Evolutionary conservation across 2,888 invertebrate genomes (phyloP).

Genomic region (Therioaphis trifolii): DNA sequence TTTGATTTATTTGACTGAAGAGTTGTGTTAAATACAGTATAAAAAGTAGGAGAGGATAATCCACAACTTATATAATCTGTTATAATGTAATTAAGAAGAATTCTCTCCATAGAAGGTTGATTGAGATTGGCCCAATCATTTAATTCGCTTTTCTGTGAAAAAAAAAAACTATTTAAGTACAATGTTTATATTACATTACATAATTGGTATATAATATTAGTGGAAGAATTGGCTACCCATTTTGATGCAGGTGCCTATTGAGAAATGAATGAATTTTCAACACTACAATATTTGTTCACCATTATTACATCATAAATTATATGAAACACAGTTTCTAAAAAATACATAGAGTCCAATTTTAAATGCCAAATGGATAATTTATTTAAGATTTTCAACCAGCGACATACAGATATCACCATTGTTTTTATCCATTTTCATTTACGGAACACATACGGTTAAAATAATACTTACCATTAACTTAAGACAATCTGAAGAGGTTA

Average conservation of each 20-base stretch:
- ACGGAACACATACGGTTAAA: not conserved
- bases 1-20: constrained; percentile 6
- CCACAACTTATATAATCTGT: constrained; percentile 52
- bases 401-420: too few species aligned
- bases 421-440: too few species aligned
- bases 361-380: not conserved
- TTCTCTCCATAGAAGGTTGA: not conserved
- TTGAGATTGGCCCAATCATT: constrained; percentile 4
- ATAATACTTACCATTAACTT: constrained; percentile 23
- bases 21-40: constrained; percentile 10
- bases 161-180: too few species aligned
- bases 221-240: too few species aligned
- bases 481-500: constrained; percentile 18
- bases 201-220: not conserved
- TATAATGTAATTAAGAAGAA: constrained; percentile 31
- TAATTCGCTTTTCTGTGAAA: constrained; percentile 10
- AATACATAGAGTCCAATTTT: not conserved
- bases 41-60: constrained; percentile 21
- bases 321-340: not conserved
- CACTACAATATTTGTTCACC: too few species aligned
- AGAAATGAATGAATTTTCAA: too few species aligned
- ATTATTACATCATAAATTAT: too few species aligned
- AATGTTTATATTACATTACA: not conserved
- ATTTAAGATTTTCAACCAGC: too few species aligned
- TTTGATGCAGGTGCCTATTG: too few species aligned